A percentile compares a stretch with the other conserved stretches of the same genome.
Evolutionary conservation across 2,888 invertebrate species (phyloP).

Genomic region (Herminia tarsipennalis): DNA sequence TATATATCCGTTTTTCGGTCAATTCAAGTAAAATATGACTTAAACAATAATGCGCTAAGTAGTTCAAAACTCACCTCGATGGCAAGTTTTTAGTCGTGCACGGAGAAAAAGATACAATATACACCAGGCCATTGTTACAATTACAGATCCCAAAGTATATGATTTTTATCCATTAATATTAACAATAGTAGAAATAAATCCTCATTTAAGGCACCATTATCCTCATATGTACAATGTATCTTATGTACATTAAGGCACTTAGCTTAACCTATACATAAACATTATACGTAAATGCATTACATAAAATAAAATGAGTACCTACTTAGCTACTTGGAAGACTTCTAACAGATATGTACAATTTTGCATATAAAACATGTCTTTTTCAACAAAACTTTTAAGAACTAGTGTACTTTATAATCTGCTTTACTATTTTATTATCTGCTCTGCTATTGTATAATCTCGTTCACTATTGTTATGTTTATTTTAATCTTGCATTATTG

Average conservation of each 20-base stretch:
- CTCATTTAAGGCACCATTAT: constrained; percentile 57
- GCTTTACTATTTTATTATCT: constrained; percentile 1
- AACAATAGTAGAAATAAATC: constrained; percentile 34
- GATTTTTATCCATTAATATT: constrained; percentile 36
- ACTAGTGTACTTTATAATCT: constrained; percentile 35
- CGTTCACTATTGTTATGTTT: too few species aligned
- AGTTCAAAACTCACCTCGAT: too few species aligned
- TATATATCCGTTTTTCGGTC: too few species aligned
- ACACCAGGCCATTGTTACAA: constrained; percentile 21
- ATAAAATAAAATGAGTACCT: constrained; percentile 53
- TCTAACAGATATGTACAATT: constrained; percentile 60
- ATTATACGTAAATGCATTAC: constrained; percentile 51
- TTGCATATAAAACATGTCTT: constrained; percentile 59
- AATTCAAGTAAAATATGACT: too few species aligned
- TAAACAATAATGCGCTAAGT: too few species aligned
- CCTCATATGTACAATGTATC: constrained; percentile 47
- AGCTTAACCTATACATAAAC: constrained; percentile 29
- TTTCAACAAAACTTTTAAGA: constrained; percentile 43
- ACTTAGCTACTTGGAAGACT: constrained; percentile 72
- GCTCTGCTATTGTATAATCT: too few species aligned
- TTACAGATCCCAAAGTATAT: constrained; percentile 35
- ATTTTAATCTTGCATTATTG: too few species aligned
- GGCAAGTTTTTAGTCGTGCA: too few species aligned
- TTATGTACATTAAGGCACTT: constrained; percentile 53
- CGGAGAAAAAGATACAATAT: not conserved